Base-by-base conservation (phyloP, 2,113 vertebrate genomes). In the Callionymus lyra region DNA sequence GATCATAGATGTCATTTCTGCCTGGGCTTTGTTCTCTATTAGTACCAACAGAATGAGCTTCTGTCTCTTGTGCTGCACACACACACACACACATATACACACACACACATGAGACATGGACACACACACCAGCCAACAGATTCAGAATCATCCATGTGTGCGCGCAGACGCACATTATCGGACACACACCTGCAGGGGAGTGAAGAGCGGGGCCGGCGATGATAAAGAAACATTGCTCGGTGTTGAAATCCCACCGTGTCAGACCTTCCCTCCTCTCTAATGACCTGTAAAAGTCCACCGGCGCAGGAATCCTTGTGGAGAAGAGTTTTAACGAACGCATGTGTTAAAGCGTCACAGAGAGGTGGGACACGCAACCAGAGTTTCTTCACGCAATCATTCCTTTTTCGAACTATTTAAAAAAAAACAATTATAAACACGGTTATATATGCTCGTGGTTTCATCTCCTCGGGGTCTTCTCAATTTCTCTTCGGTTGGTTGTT, bases 351-450 rank as follows among this genome's bases (percentile, higher is more conserved):
- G 21, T 27, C 21, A 14, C 37, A 34, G 0, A 6, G 45, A 59
- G 14, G 34, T 16, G 15, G 11, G 31, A 11, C 9, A 9, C 2
- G 31, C 33, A 6, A 54, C 15, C 11, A 42, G 44, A 2, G 6
- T 37, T 31, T 42, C n/a, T 33, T 41, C 48, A 45, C 38, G 6
- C 32, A 42, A 51, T 41, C 39, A 62, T 27, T 27, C 55, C n/a
- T 55, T 62, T 37, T 33, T 16, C 27, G 33, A 47, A 43, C 21
- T 61, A 50, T 60, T 56, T 39, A 56, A 64, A 54, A 68, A 40
- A 44, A n/a, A n/a, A n/a, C n/a, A 52, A 74, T 79, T 57, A 47
- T 70, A 71, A 80, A 79, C 63, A 64, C 16, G 51, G 43, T 61
- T 54, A 33, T 55, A 56, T 79, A 51, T 56, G 63, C 66, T 69